phyloP scores from a whole-genome alignment of 2,113 vertebrate genomes.

The Stigmatopora argus region DNA sequence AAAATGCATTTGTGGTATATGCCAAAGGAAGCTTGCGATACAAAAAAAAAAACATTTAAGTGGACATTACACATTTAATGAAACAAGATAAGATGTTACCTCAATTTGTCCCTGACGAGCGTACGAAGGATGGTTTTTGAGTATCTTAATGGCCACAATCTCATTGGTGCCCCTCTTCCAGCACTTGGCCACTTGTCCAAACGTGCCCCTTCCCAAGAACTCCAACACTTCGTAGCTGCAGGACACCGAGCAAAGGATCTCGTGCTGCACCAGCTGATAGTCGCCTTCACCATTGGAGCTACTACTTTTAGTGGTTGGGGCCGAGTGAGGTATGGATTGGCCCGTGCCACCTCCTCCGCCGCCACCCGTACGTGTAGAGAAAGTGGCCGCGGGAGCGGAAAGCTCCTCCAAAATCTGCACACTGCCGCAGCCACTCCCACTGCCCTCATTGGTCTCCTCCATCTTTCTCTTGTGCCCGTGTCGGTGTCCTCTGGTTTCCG shows the following conservation, averaged over 20 bases:
- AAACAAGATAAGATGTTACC: slow-evolving; percentile 56
- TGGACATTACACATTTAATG: neutral
- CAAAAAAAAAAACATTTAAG: neutral
- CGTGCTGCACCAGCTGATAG: slow-evolving; percentile 96
- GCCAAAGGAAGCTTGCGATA: neutral
- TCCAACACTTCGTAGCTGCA: slow-evolving; percentile 96
- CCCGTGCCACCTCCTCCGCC: slow-evolving; percentile 83
- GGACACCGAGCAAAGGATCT: slow-evolving; percentile 95
- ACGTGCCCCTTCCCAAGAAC: slow-evolving; percentile 92
- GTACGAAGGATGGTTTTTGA: slow-evolving; percentile 97
- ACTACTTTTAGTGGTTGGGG: slow-evolving; percentile 91
- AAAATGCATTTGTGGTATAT: neutral
- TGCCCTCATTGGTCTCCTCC: slow-evolving; percentile 75
- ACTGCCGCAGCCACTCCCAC: slow-evolving; percentile 83
- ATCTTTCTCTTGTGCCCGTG: slow-evolving; percentile 95
- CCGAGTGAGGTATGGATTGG: slow-evolving; percentile 74
- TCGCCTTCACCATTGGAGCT: slow-evolving; percentile 93
- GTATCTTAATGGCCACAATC: slow-evolving; percentile 96
- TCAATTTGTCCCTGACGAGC: slow-evolving; percentile 98
- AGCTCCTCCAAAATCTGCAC: slow-evolving; percentile 98
- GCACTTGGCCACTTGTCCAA: slow-evolving; percentile 96
- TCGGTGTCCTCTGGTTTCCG: slow-evolving; percentile 68
- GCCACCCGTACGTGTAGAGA: slow-evolving; percentile 86
- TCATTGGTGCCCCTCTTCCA: slow-evolving; percentile 98
- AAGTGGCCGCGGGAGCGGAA: slow-evolving; percentile 88